These are phyloP conservation scores for Nesoenas mayeri DNA, from an alignment of 2,113 vertebrate species.

Conservation along the genomic window DNA sequence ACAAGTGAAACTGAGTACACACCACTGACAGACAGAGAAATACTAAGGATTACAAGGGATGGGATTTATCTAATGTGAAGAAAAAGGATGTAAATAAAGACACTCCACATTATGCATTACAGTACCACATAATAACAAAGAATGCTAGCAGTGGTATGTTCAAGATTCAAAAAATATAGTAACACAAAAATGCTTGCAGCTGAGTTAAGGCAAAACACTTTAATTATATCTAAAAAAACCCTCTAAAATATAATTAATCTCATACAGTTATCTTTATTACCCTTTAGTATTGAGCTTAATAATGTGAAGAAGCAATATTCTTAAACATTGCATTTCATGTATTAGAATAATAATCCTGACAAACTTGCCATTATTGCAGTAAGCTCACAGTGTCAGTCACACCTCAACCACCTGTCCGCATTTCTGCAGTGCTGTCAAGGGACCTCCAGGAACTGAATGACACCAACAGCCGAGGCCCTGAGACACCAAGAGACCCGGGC, in stretches of 20 bases:
- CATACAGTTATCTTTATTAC: not conserved
- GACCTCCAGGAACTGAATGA: not conserved
- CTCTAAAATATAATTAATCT: not conserved
- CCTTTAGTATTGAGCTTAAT: not conserved
- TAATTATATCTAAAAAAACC: not conserved
- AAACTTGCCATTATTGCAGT: not conserved
- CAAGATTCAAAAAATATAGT: not conserved
- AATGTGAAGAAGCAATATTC: not conserved
- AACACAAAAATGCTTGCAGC: not conserved
- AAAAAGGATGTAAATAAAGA: not conserved
- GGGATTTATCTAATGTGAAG: not conserved
- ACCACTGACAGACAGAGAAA: not conserved
- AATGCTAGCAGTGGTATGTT: not conserved
- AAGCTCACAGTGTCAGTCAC: not conserved
- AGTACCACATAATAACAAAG: not conserved
- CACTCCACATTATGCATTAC: not conserved
- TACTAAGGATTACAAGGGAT: not conserved
- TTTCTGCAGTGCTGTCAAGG: not conserved
- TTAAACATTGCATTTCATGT: not conserved
- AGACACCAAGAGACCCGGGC: not conserved
- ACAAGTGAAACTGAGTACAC: slow-evolving; percentile 8
- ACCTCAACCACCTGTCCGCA: not conserved
- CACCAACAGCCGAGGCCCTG: not conserved
- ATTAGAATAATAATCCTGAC: not conserved
- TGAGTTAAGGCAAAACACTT: not conserved